phyloP scores from a whole-genome alignment of 2,113 vertebrate genomes.

The Silurus glanis region DNA sequence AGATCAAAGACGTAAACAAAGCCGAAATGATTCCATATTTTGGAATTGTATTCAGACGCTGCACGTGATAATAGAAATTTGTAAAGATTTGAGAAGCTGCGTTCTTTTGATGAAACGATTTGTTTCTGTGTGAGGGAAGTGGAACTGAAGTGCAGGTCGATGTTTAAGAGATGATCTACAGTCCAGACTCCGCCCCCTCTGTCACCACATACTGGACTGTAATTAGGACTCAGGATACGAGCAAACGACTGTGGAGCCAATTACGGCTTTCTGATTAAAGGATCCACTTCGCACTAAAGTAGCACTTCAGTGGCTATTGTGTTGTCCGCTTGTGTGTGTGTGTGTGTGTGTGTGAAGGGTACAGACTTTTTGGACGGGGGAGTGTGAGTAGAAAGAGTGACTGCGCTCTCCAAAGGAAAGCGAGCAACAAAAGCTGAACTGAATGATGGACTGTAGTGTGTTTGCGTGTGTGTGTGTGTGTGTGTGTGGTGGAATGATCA shows the following conservation, averaged over 20 bases:
- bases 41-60: not conserved
- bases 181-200: not conserved
- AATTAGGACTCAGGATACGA: conserved; percentile 2
- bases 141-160: no score
- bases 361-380: not conserved
- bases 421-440: conserved; percentile 30
- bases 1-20: not conserved
- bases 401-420: not conserved
- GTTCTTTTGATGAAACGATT: not conserved
- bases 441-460: conserved; percentile 28
- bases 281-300: conserved; percentile 31
- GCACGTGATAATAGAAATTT: no score
- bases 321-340: not conserved
- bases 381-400: not conserved
- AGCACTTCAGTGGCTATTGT: conserved; percentile 37
- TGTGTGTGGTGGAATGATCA: conserved; percentile 24
- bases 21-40: not conserved
- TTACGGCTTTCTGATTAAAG: conserved; percentile 25
- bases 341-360: not conserved
- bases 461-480: conserved; percentile 25
- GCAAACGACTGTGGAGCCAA: not conserved
- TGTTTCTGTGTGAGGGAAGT: not conserved
- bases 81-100: no score
- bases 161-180: not conserved
- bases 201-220: not conserved